Conservation (phyloP, 2,888 invertebrate species). For the Troides helena region DNA sequence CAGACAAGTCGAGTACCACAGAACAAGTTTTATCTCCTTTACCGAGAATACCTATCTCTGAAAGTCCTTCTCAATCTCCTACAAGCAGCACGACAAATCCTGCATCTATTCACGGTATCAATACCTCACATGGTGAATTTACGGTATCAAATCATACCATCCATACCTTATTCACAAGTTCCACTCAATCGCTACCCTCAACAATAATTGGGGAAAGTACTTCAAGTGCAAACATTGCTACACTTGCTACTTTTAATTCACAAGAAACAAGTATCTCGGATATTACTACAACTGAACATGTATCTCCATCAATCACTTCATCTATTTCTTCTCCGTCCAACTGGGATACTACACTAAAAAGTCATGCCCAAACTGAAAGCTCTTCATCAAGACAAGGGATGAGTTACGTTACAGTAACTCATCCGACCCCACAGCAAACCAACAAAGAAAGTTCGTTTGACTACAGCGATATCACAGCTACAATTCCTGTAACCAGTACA, state of each 20-base stretch:
- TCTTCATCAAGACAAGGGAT: too few species aligned
- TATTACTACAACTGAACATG: neutral
- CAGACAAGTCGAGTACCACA: constrained; percentile 8
- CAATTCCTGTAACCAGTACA: too few species aligned
- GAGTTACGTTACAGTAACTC: too few species aligned
- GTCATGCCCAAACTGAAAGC: too few species aligned
- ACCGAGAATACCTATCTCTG: neutral
- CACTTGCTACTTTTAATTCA: neutral
- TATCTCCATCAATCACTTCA: too few species aligned
- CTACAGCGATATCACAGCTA: too few species aligned
- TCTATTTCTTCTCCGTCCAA: too few species aligned
- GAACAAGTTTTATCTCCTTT: neutral
- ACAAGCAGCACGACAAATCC: too few species aligned
- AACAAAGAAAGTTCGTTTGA: too few species aligned
- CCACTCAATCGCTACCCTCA: constrained; percentile 5
- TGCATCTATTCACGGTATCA: too few species aligned
- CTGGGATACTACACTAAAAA: too few species aligned
- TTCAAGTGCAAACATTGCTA: neutral
- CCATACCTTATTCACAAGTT: neutral
- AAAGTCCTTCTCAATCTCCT: neutral
- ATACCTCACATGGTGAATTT: neutral
- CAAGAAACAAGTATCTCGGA: neutral
- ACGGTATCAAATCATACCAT: neutral
- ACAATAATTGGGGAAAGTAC: neutral
- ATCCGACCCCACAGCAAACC: too few species aligned